phyloP scores from a whole-genome alignment of 2,888 invertebrate genomes.

The Hedychridium roseum region DNA sequence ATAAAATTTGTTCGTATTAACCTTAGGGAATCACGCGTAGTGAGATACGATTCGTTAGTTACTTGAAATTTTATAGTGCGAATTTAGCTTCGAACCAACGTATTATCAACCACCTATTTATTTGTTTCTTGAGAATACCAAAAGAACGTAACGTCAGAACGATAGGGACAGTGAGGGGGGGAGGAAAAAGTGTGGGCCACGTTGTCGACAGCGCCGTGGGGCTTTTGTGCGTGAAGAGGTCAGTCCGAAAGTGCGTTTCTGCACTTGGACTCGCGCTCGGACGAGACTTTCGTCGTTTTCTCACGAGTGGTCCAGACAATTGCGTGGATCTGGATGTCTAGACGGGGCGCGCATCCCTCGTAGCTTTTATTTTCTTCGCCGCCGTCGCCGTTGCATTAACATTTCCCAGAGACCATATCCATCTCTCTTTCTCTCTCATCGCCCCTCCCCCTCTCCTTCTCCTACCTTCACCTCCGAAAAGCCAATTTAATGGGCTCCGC shows the following conservation, averaged over 20 bases:
- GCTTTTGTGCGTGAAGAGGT: constrained; percentile 31
- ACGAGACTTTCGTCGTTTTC: constrained; percentile 38
- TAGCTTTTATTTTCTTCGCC: constrained; percentile 29
- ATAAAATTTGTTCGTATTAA: too few relatives aligned
- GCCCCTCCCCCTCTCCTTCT: not conserved
- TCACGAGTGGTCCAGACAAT: constrained; percentile 55
- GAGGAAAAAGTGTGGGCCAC: not conserved
- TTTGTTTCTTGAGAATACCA: not conserved
- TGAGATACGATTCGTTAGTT: too few relatives aligned
- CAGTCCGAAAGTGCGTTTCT: constrained; percentile 25
- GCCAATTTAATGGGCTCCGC: too few relatives aligned
- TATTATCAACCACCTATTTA: not conserved
- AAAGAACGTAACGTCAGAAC: not conserved
- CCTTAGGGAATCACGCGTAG: too few relatives aligned
- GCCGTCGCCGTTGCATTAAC: constrained; percentile 26
- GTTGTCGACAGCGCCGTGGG: not conserved
- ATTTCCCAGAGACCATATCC: constrained; percentile 45
- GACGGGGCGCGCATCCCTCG: constrained; percentile 48
- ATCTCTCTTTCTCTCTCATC: not conserved
- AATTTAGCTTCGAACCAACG: too few relatives aligned
- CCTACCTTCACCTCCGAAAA: too few relatives aligned
- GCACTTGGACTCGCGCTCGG: constrained; percentile 29
- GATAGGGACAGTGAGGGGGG: not conserved
- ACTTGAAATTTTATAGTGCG: too few relatives aligned
- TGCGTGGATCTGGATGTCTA: constrained; percentile 59